Evolutionary conservation across 2,888 invertebrate genomes (phyloP).

Genomic region (Caenorhabditis parvicauda): DNA sequence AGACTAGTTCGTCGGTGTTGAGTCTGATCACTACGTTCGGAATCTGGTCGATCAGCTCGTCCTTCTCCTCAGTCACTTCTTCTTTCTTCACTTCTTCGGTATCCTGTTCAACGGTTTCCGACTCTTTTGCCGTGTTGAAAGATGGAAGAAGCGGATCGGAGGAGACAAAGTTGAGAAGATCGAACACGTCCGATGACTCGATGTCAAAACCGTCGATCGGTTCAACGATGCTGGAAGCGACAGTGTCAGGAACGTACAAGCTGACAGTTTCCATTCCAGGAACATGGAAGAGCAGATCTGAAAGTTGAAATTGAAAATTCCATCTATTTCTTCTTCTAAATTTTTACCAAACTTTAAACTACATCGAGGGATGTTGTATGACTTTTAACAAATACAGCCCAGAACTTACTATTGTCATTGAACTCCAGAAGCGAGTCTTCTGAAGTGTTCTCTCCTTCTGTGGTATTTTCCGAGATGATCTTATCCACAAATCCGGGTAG

Average conservation of each 20-base stretch:
- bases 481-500: conserved; percentile 23
- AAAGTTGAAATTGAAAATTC: neutral
- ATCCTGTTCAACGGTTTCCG: neutral
- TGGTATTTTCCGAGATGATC: conserved; percentile 15
- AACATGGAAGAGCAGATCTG: conserved; percentile 19
- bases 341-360: neutral
- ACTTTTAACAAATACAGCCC: neutral
- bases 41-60: neutral
- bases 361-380: neutral
- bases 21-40: neutral
- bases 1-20: neutral
- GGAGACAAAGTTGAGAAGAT: conserved; percentile 23
- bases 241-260: neutral
- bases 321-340: too few relatives aligned
- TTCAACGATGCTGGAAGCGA: too few relatives aligned
- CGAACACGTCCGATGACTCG: conserved; percentile 19
- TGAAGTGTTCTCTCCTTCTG: conserved; percentile 10
- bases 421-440: too few relatives aligned
- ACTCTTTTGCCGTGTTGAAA: neutral
- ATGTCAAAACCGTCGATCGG: neutral
- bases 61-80: neutral
- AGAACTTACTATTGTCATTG: neutral
- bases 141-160: neutral
- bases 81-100: conserved; percentile 1
- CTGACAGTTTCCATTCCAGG: conserved; percentile 20